Evolutionary conservation across 2,888 invertebrate genomes (phyloP).

Genomic region (Habrosyne pyritoides): DNA sequence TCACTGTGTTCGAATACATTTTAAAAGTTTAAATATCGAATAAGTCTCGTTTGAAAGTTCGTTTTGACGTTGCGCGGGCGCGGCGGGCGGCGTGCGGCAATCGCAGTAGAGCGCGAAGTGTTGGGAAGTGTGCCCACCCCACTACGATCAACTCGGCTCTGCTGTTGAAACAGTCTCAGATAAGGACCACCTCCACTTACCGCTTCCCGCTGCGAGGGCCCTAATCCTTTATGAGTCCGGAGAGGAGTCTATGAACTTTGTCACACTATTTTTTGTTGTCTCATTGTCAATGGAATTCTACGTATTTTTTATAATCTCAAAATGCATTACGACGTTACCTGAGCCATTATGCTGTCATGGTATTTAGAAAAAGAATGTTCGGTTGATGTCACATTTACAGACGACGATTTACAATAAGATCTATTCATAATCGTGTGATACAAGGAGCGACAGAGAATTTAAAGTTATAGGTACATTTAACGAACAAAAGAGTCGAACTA

Average conservation of each 20-base stretch:
- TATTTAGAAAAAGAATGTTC: constrained; percentile 11
- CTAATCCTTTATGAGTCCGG: constrained; percentile 61
- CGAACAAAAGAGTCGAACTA: background rate
- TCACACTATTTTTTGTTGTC: constrained; percentile 53
- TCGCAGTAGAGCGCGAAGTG: constrained; percentile 67
- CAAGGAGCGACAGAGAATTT: constrained; percentile 7
- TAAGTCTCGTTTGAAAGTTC: constrained; percentile 50
- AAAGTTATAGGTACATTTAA: background rate
- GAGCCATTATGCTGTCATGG: constrained; percentile 27
- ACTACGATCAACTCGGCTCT: constrained; percentile 48
- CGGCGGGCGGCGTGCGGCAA: constrained; percentile 53
- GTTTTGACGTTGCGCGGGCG: constrained; percentile 58
- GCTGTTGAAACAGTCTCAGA: constrained; percentile 68
- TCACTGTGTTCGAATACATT: constrained; percentile 74
- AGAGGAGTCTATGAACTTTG: constrained; percentile 69
- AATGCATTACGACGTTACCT: constrained; percentile 36
- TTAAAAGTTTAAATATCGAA: constrained; percentile 52
- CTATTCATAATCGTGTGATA: constrained; percentile 1
- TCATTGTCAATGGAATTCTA: constrained; percentile 51
- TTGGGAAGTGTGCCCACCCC: constrained; percentile 55
- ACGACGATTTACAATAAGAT: constrained; percentile 12
- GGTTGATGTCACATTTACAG: background rate
- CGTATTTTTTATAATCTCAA: constrained; percentile 38
- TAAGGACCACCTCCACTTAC: constrained; percentile 68
- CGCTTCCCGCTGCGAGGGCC: constrained; percentile 67